A percentile compares a stretch with the other conserved stretches of the same genome.
Evolutionary conservation across 2,888 invertebrate genomes (phyloP).

Genomic region (Agrotis exclamationis): DNA sequence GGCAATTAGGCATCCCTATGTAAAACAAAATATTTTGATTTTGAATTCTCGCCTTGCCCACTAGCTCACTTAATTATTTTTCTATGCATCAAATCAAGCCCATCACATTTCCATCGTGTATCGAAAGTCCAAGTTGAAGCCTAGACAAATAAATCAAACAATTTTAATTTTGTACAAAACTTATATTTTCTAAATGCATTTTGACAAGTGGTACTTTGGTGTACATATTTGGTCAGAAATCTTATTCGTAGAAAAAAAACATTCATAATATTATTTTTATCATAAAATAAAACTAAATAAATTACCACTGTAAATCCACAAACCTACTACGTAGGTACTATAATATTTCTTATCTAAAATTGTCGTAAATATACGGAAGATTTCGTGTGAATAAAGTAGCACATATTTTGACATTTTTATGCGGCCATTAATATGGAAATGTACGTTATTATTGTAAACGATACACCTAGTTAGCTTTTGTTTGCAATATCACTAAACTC

Average conservation of each 20-base stretch:
- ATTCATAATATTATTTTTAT: constrained; percentile 11
- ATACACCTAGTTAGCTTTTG: not conserved
- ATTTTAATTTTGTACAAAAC: constrained; percentile 50
- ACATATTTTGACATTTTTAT: constrained; percentile 14
- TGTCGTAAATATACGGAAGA: constrained; percentile 21
- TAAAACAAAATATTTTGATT: too few species aligned
- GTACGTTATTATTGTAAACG: constrained; percentile 13
- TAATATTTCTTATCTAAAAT: constrained; percentile 23
- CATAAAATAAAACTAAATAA: constrained; percentile 23
- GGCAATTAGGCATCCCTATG: too few species aligned
- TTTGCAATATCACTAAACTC: not conserved
- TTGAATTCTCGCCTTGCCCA: too few species aligned
- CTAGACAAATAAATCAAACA: not conserved
- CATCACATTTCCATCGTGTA: too few species aligned
- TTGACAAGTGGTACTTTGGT: constrained; percentile 60
- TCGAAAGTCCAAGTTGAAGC: too few species aligned
- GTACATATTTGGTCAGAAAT: constrained; percentile 47
- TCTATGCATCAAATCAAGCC: not conserved
- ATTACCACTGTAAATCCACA: constrained; percentile 18
- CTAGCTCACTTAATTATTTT: not conserved
- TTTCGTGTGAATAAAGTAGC: constrained; percentile 18
- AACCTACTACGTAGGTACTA: constrained; percentile 47
- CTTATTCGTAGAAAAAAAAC: constrained; percentile 17
- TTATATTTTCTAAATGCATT: constrained; percentile 68
- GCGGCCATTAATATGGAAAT: not conserved